Percentiles rank a stretch among this genome's conserved stretches.
Conservation (phyloP, 2,888 invertebrate genomes). For the Cotesia congregata region DNA sequence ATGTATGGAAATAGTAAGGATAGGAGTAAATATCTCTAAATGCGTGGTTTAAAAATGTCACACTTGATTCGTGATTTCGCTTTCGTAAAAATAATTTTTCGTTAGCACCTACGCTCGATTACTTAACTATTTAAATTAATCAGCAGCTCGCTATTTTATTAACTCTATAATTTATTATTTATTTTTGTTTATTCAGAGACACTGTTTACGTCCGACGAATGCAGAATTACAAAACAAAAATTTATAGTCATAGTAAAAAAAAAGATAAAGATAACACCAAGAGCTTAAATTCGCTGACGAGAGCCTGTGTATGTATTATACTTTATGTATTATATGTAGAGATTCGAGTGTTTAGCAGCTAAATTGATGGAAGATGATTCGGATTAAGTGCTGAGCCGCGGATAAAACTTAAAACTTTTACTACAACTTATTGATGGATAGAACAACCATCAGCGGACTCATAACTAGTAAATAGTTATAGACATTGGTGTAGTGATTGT, state of each 20-base stretch:
- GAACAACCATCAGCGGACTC: too few relatives aligned
- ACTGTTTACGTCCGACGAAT: background rate
- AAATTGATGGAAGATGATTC: conserved; percentile 3
- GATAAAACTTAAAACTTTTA: conserved; percentile 3
- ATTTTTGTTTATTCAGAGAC: conserved; percentile 26
- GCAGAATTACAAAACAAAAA: background rate
- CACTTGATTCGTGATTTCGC: conserved; percentile 8
- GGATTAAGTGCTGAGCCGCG: background rate
- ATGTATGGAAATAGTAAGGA: background rate
- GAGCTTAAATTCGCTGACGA: background rate
- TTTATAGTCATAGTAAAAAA: background rate
- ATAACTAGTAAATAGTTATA: conserved; percentile 5
- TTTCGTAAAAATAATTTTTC: conserved; percentile 22
- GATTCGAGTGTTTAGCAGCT: background rate
- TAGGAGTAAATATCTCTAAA: background rate
- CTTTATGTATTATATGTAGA: too few relatives aligned
- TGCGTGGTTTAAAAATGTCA: conserved; percentile 1
- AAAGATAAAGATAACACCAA: background rate
- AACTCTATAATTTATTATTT: conserved; percentile 14
- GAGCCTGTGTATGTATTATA: too few relatives aligned
- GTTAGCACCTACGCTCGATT: conserved; percentile 33
- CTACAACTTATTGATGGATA: background rate
- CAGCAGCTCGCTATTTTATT: background rate
- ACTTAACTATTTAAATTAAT: conserved; percentile 27
- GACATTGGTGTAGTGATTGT: background rate